A percentile compares a stretch with the other conserved stretches of the same genome.
Evolutionary conservation across 2,113 vertebrate genomes (phyloP).

Genomic region (Notechis scutatus): DNA sequence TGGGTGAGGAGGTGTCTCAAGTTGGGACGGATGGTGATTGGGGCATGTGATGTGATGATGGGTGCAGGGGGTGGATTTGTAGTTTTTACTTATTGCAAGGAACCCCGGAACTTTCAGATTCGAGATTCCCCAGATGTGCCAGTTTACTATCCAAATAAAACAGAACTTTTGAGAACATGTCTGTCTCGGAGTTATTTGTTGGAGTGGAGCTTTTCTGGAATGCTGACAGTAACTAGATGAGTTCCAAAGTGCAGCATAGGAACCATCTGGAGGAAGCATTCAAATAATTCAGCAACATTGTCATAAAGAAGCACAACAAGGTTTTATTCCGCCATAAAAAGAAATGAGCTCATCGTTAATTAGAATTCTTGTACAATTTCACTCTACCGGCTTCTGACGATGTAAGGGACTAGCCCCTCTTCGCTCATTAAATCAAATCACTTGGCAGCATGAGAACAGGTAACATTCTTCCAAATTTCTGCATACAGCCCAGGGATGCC

Average conservation of each 20-base stretch:
- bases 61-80: too few relatives aligned
- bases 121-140: too few relatives aligned
- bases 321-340: slow-evolving; percentile 2
- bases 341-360: background rate
- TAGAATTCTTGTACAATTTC: background rate
- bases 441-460: background rate
- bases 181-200: too few relatives aligned
- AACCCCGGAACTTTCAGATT: too few relatives aligned
- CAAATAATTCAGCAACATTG: background rate
- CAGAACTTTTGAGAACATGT: too few relatives aligned
- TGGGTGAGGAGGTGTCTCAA: too few relatives aligned
- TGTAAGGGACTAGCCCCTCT: background rate
- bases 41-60: too few relatives aligned
- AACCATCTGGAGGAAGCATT: background rate
- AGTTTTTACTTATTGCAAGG: too few relatives aligned
- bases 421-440: background rate
- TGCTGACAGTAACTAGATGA: background rate
- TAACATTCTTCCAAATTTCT: background rate
- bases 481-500: background rate
- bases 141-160: too few relatives aligned
- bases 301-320: background rate
- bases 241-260: background rate
- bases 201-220: too few relatives aligned
- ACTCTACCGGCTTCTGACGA: background rate
- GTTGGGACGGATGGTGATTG: too few relatives aligned